phyloP scores from a whole-genome alignment of 2,888 invertebrate species.

The Acholoe squamosa region DNA sequence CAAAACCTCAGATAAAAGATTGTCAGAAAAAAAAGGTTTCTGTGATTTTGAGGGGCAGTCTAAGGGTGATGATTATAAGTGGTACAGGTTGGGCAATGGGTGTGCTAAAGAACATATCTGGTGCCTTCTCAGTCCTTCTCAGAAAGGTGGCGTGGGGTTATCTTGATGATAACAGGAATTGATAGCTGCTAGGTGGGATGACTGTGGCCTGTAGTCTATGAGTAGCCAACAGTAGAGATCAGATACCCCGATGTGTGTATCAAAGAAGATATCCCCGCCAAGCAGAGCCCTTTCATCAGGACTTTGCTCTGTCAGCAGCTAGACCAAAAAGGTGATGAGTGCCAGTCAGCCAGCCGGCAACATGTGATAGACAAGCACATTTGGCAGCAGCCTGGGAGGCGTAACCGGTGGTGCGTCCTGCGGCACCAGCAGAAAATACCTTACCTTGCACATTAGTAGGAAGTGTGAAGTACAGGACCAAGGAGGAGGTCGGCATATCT shows the following conservation, averaged over 20 bases:
- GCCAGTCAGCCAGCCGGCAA: slow-evolving; percentile 13
- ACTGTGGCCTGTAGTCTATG: neutral
- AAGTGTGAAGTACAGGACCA: neutral
- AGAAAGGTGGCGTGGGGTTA: too few species aligned
- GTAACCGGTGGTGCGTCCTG: neutral
- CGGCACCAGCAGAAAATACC: neutral
- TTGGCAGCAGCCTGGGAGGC: neutral
- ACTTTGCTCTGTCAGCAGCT: neutral
- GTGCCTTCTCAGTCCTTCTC: too few species aligned
- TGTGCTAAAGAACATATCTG: too few species aligned
- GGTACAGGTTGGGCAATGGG: neutral
- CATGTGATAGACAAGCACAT: slow-evolving; percentile 17
- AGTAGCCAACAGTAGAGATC: slow-evolving; percentile 26
- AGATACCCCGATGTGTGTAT: neutral
- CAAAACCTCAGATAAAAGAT: neutral
- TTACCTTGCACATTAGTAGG: slow-evolving; percentile 2
- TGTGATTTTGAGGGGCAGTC: neutral
- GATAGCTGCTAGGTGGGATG: too few species aligned
- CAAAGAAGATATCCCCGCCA: neutral
- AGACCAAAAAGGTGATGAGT: neutral
- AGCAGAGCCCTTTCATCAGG: neutral
- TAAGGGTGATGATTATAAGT: neutral
- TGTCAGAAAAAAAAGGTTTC: neutral
- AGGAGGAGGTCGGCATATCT: neutral
- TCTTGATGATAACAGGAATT: too few species aligned